These are phyloP conservation scores for Cettia cetti DNA, from an alignment of 2,113 vertebrate species.

Conservation along the genomic window DNA sequence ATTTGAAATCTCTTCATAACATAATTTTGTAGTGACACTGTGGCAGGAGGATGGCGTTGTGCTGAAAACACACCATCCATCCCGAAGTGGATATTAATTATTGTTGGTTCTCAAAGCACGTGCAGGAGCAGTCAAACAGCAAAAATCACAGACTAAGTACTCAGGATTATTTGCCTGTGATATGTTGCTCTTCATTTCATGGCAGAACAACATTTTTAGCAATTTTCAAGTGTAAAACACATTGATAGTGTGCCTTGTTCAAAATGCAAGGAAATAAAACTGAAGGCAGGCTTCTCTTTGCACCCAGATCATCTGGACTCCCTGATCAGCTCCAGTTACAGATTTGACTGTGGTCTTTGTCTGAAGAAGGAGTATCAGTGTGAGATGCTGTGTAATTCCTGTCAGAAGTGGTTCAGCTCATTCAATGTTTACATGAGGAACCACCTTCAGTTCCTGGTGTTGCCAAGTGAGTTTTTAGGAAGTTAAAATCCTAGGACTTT, in stretches of 20 bases:
- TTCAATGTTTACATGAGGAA: background rate
- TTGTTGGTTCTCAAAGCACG: background rate
- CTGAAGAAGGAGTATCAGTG: background rate
- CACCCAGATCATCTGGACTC: background rate
- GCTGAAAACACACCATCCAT: background rate
- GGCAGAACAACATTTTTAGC: background rate
- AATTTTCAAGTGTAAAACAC: background rate
- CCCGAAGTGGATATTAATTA: background rate
- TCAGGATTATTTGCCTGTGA: background rate
- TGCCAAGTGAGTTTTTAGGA: background rate
- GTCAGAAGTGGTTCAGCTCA: background rate
- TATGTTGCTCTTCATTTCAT: background rate
- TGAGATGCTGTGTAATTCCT: background rate
- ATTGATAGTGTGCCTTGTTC: background rate
- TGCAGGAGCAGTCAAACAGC: background rate
- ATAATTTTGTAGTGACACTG: background rate
- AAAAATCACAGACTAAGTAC: background rate
- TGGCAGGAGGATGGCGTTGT: background rate
- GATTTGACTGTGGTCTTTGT: background rate
- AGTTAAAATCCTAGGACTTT: background rate
- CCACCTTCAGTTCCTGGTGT: background rate
- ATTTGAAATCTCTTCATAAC: background rate
- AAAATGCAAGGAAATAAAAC: background rate
- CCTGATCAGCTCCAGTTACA: accelerated
- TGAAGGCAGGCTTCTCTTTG: background rate